A percentile compares a stretch with the other conserved stretches of the same genome.
Evolutionary conservation across 2,797 vertebrate species (phyloP).

Genomic region (Buphagus erythrorhynchus): DNA sequence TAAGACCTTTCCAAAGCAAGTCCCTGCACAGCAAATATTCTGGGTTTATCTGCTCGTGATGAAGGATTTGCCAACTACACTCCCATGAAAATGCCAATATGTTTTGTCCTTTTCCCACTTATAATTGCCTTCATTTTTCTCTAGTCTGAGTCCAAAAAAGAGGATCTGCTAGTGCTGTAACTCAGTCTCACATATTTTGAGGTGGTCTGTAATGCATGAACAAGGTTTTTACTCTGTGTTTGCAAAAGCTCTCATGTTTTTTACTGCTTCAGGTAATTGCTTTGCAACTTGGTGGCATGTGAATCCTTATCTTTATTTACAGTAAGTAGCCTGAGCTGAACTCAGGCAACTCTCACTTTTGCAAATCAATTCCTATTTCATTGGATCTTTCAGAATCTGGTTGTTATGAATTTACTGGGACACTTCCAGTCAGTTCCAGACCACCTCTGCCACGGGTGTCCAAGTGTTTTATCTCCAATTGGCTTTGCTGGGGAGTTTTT

Average conservation of each 20-base stretch:
- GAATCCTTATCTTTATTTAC: neutral
- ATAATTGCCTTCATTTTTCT: neutral
- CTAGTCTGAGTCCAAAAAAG: neutral
- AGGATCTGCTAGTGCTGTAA: neutral
- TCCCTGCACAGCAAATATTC: neutral
- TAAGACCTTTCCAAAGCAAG: neutral
- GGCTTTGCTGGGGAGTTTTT: fast-evolving
- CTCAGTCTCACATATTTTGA: neutral
- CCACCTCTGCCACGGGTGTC: neutral
- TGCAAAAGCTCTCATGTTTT: neutral
- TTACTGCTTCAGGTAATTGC: neutral
- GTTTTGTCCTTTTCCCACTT: neutral
- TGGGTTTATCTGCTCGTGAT: neutral
- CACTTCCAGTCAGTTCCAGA: neutral
- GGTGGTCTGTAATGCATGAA: neutral
- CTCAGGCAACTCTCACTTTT: neutral
- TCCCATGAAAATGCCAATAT: neutral
- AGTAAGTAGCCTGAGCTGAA: neutral
- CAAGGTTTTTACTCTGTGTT: neutral
- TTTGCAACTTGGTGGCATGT: neutral
- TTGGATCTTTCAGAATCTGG: neutral
- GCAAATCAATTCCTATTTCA: neutral
- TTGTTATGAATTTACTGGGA: neutral
- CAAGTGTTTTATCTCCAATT: neutral
- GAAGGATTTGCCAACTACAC: neutral